phyloP scores from a whole-genome alignment of 2,888 invertebrate genomes.

The Leptogaster cylindrica region DNA sequence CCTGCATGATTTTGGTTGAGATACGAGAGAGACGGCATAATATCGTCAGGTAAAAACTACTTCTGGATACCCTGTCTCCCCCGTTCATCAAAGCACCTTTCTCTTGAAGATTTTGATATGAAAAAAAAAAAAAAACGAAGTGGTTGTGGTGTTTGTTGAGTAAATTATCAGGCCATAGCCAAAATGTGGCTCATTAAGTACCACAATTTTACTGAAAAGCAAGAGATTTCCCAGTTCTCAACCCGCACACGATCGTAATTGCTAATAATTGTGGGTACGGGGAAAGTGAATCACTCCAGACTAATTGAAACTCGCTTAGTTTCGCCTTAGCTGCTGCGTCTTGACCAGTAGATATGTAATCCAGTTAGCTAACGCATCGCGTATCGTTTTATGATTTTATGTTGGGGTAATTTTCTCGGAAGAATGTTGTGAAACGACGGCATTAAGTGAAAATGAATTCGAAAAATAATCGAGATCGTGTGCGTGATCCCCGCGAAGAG shows the following conservation, averaged over 20 bases:
- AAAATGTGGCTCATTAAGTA: no score
- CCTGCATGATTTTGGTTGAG: neutral
- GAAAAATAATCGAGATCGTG: constrained; percentile 42
- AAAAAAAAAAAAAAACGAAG: constrained; percentile 1
- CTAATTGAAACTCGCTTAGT: constrained; percentile 12
- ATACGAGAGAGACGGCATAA: constrained; percentile 6
- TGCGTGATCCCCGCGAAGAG: constrained; percentile 61
- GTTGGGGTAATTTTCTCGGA: neutral
- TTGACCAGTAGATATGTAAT: neutral
- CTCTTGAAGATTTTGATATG: constrained; percentile 15
- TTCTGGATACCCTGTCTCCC: neutral
- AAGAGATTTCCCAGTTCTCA: constrained; percentile 1
- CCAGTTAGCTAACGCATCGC: neutral
- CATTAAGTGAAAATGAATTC: constrained; percentile 34
- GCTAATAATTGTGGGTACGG: neutral
- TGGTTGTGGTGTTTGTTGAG: neutral
- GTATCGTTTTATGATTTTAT: neutral
- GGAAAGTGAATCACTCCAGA: constrained; percentile 26
- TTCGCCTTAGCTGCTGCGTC: no score
- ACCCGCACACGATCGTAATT: no score
- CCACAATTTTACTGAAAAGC: no score
- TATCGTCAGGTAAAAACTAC: neutral
- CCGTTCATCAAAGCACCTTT: constrained; percentile 24
- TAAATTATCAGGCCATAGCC: neutral
- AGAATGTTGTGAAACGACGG: neutral